phyloP scores from a whole-genome alignment of 2,113 vertebrate genomes.

The Pangasianodon gigas region DNA sequence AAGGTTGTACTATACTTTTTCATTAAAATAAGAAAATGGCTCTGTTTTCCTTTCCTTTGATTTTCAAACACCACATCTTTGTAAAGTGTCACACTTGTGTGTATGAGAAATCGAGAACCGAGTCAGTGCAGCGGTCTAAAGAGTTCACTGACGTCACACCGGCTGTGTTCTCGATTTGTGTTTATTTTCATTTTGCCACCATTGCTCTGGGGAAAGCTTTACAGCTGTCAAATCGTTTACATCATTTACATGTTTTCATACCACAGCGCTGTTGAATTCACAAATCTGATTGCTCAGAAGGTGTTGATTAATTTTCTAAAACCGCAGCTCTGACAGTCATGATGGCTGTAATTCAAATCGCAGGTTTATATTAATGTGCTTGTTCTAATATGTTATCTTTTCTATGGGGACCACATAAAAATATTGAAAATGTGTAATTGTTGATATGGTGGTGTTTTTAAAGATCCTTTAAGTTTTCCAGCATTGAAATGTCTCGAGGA shows the following conservation, averaged over 20 bases:
- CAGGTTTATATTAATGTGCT: not conserved
- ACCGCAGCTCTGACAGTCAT: not conserved
- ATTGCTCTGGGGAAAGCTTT: not conserved
- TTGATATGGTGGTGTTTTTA: not conserved
- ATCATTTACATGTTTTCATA: not conserved
- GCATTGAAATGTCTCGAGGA: not conserved
- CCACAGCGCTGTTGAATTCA: too few relatives aligned
- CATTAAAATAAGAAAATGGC: slow-evolving; percentile 75
- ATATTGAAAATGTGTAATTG: not conserved
- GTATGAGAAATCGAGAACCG: not conserved
- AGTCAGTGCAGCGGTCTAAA: not conserved
- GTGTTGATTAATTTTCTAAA: not conserved
- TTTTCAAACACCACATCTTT: not conserved
- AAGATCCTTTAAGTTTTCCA: not conserved
- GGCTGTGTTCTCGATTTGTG: not conserved
- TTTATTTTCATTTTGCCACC: not conserved
- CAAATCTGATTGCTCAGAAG: not conserved
- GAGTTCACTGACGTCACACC: not conserved
- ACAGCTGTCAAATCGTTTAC: too few relatives aligned
- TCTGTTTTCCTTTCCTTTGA: not conserved
- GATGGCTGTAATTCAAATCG: not conserved
- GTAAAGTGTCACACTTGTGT: not conserved
- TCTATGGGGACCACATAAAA: not conserved
- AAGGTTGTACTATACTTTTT: slow-evolving; percentile 74
- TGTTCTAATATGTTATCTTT: not conserved